Evolutionary conservation across 2,797 vertebrate genomes (phyloP).

Genomic region (Furcifer pardalis): DNA sequence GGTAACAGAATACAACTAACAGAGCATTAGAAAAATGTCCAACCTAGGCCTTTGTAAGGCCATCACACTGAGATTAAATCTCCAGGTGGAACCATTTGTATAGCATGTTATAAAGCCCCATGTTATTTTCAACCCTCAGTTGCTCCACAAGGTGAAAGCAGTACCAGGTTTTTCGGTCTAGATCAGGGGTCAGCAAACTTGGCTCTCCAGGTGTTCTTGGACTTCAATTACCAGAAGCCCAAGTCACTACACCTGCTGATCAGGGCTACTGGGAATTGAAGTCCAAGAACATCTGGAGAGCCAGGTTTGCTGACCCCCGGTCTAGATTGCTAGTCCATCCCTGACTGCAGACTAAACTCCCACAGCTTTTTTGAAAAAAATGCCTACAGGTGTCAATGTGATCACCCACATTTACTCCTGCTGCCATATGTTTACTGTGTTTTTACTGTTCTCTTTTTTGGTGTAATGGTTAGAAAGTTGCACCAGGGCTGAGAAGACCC

Average conservation of each 20-base stretch:
- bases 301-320: too few species aligned
- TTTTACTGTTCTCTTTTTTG: not conserved
- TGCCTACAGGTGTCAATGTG: not conserved
- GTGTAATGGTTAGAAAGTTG: not conserved
- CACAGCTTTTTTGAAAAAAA: not conserved
- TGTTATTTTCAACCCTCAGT: not conserved
- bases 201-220: too few species aligned
- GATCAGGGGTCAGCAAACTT: too few species aligned
- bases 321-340: not conserved
- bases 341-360: not conserved
- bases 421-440: too few species aligned
- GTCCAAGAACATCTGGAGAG: too few species aligned
- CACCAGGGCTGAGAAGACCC: too few species aligned
- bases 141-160: not conserved
- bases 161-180: not conserved
- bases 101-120: too few species aligned
- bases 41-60: not conserved
- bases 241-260: too few species aligned
- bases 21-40: not conserved
- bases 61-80: not conserved
- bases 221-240: too few species aligned
- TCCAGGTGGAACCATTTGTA: not conserved
- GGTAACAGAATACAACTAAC: not conserved
- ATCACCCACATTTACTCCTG: not conserved
- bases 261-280: too few species aligned